phyloP scores from a whole-genome alignment of 2,797 vertebrate species.

The Chlorospingus semifuscus region DNA sequence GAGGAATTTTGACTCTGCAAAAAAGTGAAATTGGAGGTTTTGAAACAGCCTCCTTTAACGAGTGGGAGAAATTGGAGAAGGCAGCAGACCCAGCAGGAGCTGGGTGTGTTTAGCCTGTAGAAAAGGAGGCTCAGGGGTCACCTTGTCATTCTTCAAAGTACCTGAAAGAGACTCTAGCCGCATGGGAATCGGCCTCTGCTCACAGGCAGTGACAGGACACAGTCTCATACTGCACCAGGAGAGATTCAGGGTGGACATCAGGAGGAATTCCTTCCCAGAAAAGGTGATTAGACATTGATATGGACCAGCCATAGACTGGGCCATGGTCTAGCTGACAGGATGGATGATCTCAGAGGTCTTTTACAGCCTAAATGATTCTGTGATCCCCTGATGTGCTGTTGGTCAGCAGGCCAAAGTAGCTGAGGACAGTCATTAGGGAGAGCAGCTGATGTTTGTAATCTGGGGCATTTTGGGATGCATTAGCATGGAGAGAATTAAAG shows the following conservation, averaged over 20 bases:
- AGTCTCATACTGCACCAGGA: background rate
- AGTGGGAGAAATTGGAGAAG: background rate
- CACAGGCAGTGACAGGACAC: background rate
- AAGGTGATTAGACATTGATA: background rate
- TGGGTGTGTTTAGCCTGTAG: background rate
- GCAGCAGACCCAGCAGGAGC: background rate
- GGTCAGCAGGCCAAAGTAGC: background rate
- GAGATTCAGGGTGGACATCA: background rate
- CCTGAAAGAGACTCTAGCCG: background rate
- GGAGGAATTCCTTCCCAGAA: background rate
- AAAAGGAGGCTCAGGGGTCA: background rate
- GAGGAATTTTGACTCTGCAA: too few relatives aligned
- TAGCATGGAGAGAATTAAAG: background rate
- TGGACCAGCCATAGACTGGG: background rate
- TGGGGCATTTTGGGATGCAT: background rate
- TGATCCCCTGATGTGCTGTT: background rate
- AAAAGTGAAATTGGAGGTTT: background rate
- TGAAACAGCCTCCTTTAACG: background rate
- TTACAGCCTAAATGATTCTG: background rate
- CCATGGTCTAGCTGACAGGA: background rate
- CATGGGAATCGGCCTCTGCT: background rate
- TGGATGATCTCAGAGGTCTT: background rate
- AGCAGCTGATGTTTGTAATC: background rate
- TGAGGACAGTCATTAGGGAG: background rate
- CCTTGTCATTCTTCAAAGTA: rapidly evolving